Percentiles rank a stretch among this genome's conserved stretches.
Conservation (phyloP, 2,797 vertebrate genomes). For the Sus cebifrons region DNA sequence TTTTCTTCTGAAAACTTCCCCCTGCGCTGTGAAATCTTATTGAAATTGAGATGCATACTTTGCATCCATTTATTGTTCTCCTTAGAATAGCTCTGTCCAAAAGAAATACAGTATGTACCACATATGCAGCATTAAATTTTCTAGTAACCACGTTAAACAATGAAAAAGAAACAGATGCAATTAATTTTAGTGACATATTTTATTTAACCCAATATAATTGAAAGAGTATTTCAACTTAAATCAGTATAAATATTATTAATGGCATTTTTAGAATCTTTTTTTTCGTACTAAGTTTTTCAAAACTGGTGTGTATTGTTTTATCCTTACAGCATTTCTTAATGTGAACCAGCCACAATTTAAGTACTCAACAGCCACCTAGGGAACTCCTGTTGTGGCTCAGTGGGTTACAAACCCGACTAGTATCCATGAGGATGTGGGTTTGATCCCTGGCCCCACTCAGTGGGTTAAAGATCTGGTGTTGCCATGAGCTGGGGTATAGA, state of each 20-base stretch:
- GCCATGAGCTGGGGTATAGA: too few species aligned
- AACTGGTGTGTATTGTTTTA: neutral
- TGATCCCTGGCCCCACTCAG: too few species aligned
- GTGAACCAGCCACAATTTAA: neutral
- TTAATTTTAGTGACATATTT: neutral
- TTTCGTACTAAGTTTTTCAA: slow-evolving; percentile 24
- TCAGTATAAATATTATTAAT: neutral
- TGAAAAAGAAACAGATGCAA: neutral
- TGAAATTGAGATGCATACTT: neutral
- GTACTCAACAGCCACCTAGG: neutral
- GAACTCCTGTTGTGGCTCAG: too few species aligned
- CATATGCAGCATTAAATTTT: neutral
- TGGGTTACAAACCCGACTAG: too few species aligned
- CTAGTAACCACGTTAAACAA: neutral
- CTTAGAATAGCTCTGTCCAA: neutral
- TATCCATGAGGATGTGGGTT: too few species aligned
- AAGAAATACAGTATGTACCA: neutral
- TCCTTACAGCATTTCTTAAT: neutral
- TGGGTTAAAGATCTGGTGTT: too few species aligned
- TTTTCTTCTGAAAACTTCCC: neutral
- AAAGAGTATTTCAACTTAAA: neutral
- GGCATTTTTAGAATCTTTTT: neutral
- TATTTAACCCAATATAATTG: neutral
- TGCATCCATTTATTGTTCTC: neutral
- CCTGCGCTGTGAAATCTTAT: slow-evolving; percentile 34